Percentiles rank a stretch among this genome's conserved stretches.
Conservation (phyloP, 92 coral and sea anemone species). For the Umimayanthus chanpuru region DNA sequence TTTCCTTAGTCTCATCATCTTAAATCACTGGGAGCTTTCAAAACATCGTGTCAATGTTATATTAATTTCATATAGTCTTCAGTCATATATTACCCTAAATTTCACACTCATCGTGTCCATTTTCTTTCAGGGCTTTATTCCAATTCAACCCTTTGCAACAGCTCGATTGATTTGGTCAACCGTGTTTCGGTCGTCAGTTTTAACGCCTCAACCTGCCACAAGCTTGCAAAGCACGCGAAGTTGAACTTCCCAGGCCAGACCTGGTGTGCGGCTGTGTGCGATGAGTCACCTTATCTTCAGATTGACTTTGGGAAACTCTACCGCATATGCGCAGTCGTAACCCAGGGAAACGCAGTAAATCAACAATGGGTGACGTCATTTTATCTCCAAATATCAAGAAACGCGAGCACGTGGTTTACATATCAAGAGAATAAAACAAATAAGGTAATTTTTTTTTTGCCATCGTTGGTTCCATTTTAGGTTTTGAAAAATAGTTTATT, state of each 20-base stretch:
- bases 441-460: too few relatives aligned
- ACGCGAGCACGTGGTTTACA: conserved; percentile 5
- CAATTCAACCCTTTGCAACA: background rate
- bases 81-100: too few relatives aligned
- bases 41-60: background rate
- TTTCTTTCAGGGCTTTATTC: background rate
- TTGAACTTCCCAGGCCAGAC: background rate
- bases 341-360: conserved; percentile 4
- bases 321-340: background rate
- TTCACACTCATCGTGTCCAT: background rate
- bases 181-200: background rate
- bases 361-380: conserved; percentile 27
- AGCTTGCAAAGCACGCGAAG: background rate
- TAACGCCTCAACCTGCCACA: background rate
- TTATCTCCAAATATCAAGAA: background rate
- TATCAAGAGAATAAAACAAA: background rate
- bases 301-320: background rate
- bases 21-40: background rate
- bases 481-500: too few relatives aligned
- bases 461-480: too few relatives aligned
- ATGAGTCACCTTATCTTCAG: background rate
- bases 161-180: background rate
- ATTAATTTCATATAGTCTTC: too few relatives aligned
- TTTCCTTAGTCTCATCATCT: too few relatives aligned
- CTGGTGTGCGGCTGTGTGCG: background rate